Base-by-base conservation (phyloP, 2,797 vertebrate species). In the Macrochelys suwanniensis region DNA sequence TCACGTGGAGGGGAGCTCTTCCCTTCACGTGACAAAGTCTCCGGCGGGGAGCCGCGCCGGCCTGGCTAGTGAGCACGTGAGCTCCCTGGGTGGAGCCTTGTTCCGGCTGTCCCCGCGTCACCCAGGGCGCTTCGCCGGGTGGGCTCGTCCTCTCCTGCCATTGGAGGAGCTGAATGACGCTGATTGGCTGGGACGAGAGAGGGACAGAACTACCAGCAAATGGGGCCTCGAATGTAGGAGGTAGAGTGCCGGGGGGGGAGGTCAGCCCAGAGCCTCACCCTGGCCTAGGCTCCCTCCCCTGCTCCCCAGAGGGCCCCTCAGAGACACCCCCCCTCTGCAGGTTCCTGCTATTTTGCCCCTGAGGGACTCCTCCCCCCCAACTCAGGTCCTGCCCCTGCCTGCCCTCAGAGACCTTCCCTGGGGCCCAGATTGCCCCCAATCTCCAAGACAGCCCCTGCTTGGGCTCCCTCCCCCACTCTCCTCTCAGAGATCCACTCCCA, bases 181-280 rank as follows among this genome's bases (percentile, higher is more conserved):
- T 10, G 4, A 0, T 2, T 1, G 1, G 89, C 68, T 37, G 11
- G 11, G 11, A 0, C 5, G 16, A 2, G 1, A 19, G 65, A 95
- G 7, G 83, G 94, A 91, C 89, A 57, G 19, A 56, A 23, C 1
- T 1, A 1, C 0, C 51, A 25, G 17, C 84, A 92, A 95, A 94
- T 93, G 15, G 94, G 80, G 89, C 95, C 4, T 96, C 95, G 95
- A 95, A 80, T n/a, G 19, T 16, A 2, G 2, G 49, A 1, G 65
- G n/a, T n/a, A 5, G 49, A 8, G 5, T 4, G 7, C 10, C 17
- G n/a, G 25, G 49, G 37, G n/a, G n/a, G n/a, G n/a, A n/a, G n/a
- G n/a, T 33, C 17, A 3, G 5, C 21, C 45, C 7, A 23, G 78
- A 12, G 78, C 45, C 42, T 45, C 6, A 49, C 1, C 9, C 9